Evolutionary conservation across 2,797 vertebrate genomes (phyloP).

Genomic region (Pseudochromis fuscus): DNA sequence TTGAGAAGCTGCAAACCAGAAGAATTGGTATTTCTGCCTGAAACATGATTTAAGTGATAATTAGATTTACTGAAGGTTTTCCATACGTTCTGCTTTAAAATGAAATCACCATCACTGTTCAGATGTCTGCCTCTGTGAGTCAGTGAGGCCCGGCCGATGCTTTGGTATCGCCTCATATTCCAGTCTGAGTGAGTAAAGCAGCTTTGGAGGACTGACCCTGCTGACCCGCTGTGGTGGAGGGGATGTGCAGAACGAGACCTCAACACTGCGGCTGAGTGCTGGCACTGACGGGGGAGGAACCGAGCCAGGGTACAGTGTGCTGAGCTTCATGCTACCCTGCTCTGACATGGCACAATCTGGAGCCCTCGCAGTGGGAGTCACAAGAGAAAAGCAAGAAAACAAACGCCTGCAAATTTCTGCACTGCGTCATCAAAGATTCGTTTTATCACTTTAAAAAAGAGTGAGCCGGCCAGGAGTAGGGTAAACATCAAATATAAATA

Average conservation of each 20-base stretch:
- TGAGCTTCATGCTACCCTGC: constrained; percentile 44
- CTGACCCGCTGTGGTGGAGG: constrained; percentile 47
- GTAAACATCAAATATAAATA: background rate
- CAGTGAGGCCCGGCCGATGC: background rate
- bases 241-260: constrained; percentile 46
- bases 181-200: constrained; percentile 41
- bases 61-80: background rate
- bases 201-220: constrained; percentile 50
- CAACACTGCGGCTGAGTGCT: constrained; percentile 39
- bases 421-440: background rate
- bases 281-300: constrained; percentile 58
- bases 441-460: too few relatives aligned
- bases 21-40: background rate
- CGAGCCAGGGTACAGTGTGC: constrained; percentile 57
- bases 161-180: constrained; percentile 9
- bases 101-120: background rate
- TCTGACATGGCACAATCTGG: constrained; percentile 55
- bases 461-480: background rate
- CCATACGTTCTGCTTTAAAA: background rate
- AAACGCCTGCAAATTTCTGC: constrained; percentile 5
- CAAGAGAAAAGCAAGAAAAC: constrained; percentile 8
- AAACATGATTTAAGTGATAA: background rate
- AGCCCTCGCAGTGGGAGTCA: constrained; percentile 1
- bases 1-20: background rate
- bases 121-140: too few relatives aligned